These are phyloP conservation scores for Pardosa pseudoannulata DNA, from an alignment of 2,888 invertebrate species.

Conservation along the genomic window DNA sequence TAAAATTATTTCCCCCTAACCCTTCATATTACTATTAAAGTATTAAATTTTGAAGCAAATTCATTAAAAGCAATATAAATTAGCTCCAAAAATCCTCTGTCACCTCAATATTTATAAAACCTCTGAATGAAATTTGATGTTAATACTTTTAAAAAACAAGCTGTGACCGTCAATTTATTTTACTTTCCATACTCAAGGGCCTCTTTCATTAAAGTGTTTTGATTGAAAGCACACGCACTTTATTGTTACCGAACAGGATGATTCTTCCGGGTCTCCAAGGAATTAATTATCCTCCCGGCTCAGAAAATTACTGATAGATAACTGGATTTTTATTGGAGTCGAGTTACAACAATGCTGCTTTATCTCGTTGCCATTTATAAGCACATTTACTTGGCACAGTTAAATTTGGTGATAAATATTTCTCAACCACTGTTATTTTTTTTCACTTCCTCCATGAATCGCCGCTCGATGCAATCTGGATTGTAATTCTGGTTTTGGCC, in stretches of 20 bases:
- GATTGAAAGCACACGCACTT: neutral
- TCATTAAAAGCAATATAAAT: too few species aligned
- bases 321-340: neutral
- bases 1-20: too few species aligned
- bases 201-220: neutral
- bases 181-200: neutral
- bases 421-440: too few species aligned
- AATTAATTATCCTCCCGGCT: neutral
- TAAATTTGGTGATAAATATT: neutral
- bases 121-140: too few species aligned
- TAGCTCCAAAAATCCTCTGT: too few species aligned
- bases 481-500: neutral
- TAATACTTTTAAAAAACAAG: too few species aligned
- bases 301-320: neutral
- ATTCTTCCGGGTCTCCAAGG: neutral
- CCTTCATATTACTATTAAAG: too few species aligned
- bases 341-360: neutral
- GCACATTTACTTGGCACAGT: neutral
- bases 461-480: neutral
- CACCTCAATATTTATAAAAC: too few species aligned
- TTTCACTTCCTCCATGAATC: neutral
- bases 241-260: neutral
- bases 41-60: too few species aligned
- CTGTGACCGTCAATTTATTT: too few species aligned
- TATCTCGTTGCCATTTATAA: neutral